Evolutionary conservation across 2,797 vertebrate genomes (phyloP).

Genomic region (Cephalopachus bancanus): DNA sequence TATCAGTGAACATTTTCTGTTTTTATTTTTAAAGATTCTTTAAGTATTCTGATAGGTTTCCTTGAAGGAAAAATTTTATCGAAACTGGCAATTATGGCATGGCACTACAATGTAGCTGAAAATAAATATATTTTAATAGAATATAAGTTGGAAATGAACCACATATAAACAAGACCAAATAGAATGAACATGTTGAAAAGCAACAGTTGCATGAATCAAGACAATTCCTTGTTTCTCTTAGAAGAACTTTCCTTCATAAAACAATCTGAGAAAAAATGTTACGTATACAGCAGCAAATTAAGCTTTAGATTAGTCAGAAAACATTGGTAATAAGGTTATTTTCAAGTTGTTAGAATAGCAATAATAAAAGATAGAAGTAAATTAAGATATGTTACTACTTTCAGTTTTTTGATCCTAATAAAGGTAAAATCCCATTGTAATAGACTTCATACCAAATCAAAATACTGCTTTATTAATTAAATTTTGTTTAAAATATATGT

Average conservation of each 20-base stretch:
- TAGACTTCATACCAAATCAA: constrained; percentile 48
- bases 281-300: constrained; percentile 42
- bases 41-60: constrained; percentile 44
- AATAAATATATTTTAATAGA: constrained; percentile 46
- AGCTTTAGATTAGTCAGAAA: constrained; percentile 43
- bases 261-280: constrained; percentile 38
- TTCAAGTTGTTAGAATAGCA: constrained; percentile 21
- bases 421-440: constrained; percentile 44
- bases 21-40: background rate
- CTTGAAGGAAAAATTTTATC: constrained; percentile 7
- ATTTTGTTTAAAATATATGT: constrained; percentile 32
- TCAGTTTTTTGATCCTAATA: constrained; percentile 37
- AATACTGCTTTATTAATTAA: constrained; percentile 23
- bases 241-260: constrained; percentile 24
- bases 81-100: constrained; percentile 28
- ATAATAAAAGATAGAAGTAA: constrained; percentile 12
- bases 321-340: constrained; percentile 40
- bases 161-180: background rate
- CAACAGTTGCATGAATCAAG: background rate
- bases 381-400: constrained; percentile 35
- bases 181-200: constrained; percentile 43
- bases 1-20: constrained; percentile 30
- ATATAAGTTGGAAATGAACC: background rate
- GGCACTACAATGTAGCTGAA: background rate
- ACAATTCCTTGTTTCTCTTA: background rate